Conservation (phyloP, 2,888 invertebrate species). For the Rotaria socialis region DNA sequence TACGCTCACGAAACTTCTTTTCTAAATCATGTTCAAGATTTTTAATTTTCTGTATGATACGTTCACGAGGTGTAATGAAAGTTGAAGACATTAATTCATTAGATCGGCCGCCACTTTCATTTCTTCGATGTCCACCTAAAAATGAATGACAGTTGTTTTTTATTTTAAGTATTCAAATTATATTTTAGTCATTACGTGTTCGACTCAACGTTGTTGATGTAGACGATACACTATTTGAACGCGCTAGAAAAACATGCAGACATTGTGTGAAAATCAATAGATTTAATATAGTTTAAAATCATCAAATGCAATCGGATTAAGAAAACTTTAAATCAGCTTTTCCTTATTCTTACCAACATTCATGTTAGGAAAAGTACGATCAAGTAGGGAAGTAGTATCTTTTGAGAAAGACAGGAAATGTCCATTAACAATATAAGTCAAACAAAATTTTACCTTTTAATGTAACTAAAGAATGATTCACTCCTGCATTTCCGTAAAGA, state of each 20-base stretch:
- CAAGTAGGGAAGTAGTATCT: not conserved
- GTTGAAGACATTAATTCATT: not conserved
- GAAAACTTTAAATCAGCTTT: too few relatives aligned
- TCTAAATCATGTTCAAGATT: not conserved
- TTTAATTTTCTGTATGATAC: not conserved
- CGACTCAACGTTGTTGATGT: not conserved
- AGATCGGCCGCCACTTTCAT: not conserved
- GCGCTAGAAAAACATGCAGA: not conserved
- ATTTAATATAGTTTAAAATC: too few relatives aligned
- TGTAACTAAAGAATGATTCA: not conserved
- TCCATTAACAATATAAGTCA: not conserved
- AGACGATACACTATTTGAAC: not conserved
- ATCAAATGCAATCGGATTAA: too few relatives aligned
- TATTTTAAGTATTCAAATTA: not conserved
- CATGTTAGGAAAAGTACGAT: not conserved
- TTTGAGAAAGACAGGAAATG: not conserved
- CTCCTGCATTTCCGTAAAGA: not conserved
- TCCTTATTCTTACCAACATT: not conserved
- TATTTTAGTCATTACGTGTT: not conserved
- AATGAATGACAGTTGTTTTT: too few relatives aligned
- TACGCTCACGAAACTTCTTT: constrained; percentile 17
- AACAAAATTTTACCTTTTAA: not conserved
- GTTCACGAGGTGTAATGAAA: not conserved
- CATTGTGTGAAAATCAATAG: too few relatives aligned
- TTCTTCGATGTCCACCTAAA: not conserved